Percentiles rank a stretch among this genome's conserved stretches.
phyloP scores from a whole-genome alignment of 2,888 invertebrate genomes.

The Luffia ferchaultella region DNA sequence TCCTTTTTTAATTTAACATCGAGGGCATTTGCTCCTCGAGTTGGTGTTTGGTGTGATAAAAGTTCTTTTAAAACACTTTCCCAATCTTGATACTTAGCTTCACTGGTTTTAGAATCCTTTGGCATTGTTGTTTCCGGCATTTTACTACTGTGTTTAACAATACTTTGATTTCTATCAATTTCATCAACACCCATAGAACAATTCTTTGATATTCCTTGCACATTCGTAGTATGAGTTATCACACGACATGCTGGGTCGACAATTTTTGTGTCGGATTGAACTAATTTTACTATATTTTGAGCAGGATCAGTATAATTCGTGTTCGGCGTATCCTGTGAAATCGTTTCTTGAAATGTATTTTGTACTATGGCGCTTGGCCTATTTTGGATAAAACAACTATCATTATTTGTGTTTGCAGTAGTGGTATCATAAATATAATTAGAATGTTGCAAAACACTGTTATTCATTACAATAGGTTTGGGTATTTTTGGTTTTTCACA shows the following conservation, averaged over 20 bases:
- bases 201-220: neutral
- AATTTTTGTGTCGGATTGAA: neutral
- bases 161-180: too few species aligned
- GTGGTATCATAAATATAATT: neutral
- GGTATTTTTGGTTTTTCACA: neutral
- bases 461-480: neutral
- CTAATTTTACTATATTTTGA: neutral
- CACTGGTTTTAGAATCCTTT: slow-evolving; percentile 2
- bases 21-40: slow-evolving; percentile 39
- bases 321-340: neutral
- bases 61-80: slow-evolving; percentile 42
- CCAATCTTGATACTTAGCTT: slow-evolving; percentile 32
- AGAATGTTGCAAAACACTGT: neutral
- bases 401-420: neutral
- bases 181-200: neutral
- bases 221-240: too few species aligned
- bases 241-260: neutral
- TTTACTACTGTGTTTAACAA: too few species aligned
- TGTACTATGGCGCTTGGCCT: neutral
- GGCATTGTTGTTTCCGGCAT: too few species aligned
- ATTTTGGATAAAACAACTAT: neutral
- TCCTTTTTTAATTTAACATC: slow-evolving; percentile 15
- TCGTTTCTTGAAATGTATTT: neutral
- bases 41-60: slow-evolving; percentile 43
- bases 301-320: neutral